phyloP scores from a whole-genome alignment of 2,113 vertebrate genomes.

The Pogonocichla stellata region DNA sequence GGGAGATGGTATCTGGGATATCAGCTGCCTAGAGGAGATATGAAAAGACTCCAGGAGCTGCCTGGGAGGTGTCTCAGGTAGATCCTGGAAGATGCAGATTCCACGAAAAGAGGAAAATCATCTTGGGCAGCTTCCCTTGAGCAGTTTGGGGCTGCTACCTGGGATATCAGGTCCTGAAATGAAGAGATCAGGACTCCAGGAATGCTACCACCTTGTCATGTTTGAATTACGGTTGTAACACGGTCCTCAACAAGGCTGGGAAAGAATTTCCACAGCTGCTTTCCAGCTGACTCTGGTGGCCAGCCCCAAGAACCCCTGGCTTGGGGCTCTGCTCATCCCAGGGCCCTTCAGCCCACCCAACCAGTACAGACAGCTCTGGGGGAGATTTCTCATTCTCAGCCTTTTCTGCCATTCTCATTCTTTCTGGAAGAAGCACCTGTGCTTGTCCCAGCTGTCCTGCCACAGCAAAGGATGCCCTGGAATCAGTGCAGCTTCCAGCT shows the following conservation, averaged over 20 bases:
- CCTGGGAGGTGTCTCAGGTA: neutral
- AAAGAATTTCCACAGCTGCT: neutral
- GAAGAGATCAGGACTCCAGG: neutral
- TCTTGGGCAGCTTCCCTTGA: neutral
- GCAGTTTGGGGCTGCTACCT: neutral
- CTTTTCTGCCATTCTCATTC: neutral
- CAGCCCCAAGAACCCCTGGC: neutral
- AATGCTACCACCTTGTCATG: neutral
- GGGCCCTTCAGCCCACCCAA: neutral
- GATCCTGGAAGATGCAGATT: neutral
- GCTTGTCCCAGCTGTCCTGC: neutral
- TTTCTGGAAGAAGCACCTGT: neutral
- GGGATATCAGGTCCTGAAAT: neutral
- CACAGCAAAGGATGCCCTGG: neutral
- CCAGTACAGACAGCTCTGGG: neutral
- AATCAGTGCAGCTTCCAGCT: neutral
- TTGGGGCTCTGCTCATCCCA: neutral
- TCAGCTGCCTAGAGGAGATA: neutral
- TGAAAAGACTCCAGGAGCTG: neutral
- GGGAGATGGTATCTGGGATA: neutral
- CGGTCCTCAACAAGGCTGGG: neutral
- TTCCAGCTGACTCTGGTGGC: neutral
- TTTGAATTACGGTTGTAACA: accelerated
- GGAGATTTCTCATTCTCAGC: neutral
- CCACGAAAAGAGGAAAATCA: neutral